Evolutionary conservation across 2,113 vertebrate species (phyloP).

Genomic region (Bagarius yarrelli): DNA sequence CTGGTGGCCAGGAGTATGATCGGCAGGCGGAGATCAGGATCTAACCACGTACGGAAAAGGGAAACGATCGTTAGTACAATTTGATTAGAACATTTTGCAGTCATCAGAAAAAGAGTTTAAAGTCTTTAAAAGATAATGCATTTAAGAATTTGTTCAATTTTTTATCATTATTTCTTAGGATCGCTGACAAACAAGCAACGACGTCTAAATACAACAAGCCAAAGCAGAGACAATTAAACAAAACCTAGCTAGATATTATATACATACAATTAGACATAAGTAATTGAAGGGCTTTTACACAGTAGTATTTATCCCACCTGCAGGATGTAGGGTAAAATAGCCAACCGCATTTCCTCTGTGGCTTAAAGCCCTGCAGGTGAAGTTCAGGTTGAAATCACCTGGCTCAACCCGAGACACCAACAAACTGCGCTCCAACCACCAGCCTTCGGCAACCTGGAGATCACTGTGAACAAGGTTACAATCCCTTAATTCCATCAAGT

Average conservation of each 20-base stretch:
- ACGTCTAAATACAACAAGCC: no score
- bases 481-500: no score
- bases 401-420: slow-evolving; percentile 69
- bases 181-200: no score
- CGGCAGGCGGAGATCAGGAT: slow-evolving; percentile 64
- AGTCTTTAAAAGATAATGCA: no score
- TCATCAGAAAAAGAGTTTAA: no score
- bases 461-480: slow-evolving; percentile 43
- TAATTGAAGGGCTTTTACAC: neutral
- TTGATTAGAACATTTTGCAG: neutral
- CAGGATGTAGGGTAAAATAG: slow-evolving; percentile 69
- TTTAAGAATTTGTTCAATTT: no score
- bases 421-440: slow-evolving; percentile 55
- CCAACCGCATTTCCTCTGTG: slow-evolving; percentile 19
- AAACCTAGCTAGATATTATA: neutral
- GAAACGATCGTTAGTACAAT: neutral
- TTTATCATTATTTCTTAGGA: no score
- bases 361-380: slow-evolving; percentile 68
- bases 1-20: slow-evolving; percentile 68
- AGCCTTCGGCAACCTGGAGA: slow-evolving; percentile 32
- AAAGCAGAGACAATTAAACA: no score
- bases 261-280: neutral
- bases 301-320: slow-evolving; percentile 68
- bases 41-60: slow-evolving; percentile 59
- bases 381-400: slow-evolving; percentile 76